Evolutionary conservation across 2,888 invertebrate genomes (phyloP).

Genomic region (Agelastica alni): DNA sequence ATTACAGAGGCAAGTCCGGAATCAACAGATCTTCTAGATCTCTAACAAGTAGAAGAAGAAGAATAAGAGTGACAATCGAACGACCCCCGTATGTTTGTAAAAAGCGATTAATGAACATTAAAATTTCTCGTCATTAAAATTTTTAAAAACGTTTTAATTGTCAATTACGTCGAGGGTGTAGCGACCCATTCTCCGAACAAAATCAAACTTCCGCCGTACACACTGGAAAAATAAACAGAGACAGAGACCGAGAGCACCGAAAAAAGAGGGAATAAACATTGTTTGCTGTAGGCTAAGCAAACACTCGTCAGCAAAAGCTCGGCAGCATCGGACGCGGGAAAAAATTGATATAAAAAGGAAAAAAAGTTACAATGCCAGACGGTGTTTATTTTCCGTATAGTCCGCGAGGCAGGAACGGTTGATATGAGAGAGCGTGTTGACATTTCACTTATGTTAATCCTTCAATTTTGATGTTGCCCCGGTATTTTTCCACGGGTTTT

Average conservation of each 20-base stretch:
- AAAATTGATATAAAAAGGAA: conserved; percentile 41
- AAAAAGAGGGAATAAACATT: conserved; percentile 45
- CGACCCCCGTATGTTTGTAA: too few relatives aligned
- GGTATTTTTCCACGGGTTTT: conserved; percentile 15
- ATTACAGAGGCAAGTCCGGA: too few relatives aligned
- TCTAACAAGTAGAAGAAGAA: too few relatives aligned
- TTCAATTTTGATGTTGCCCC: conserved; percentile 28
- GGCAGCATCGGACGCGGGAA: conserved; percentile 37
- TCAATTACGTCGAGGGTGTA: conserved; percentile 41
- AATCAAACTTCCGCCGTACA: conserved; percentile 49
- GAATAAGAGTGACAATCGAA: too few relatives aligned
- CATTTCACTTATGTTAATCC: conserved; percentile 40
- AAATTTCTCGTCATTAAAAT: too few relatives aligned
- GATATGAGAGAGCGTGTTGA: conserved; percentile 43
- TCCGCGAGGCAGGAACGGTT: conserved; percentile 33
- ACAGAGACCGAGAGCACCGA: conserved; percentile 5
- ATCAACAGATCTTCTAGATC: too few relatives aligned
- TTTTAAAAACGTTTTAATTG: conserved; percentile 36
- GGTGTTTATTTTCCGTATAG: conserved; percentile 45
- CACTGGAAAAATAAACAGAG: conserved; percentile 52
- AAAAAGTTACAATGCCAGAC: conserved; percentile 46
- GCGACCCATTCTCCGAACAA: conserved; percentile 29
- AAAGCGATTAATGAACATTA: too few relatives aligned
- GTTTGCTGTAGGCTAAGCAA: conserved; percentile 51
- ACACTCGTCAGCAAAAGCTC: conserved; percentile 53